Conservation (phyloP, 2,797 vertebrate genomes). For the Myotis findleyi region DNA sequence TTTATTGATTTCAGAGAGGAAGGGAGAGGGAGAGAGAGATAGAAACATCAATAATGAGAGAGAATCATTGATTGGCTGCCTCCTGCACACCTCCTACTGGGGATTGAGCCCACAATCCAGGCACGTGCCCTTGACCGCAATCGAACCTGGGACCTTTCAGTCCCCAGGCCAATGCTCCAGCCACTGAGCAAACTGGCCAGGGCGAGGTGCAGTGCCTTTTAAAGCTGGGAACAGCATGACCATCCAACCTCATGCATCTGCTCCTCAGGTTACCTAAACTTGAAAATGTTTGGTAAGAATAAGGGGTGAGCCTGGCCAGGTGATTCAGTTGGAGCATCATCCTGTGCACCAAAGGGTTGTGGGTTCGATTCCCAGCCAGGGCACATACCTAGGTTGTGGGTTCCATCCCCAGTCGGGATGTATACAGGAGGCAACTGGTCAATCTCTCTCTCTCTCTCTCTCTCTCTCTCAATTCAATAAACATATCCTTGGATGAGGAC, state of each 20-base stretch:
- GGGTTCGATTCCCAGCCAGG: not conserved
- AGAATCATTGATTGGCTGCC: too few species aligned
- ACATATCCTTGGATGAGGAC: not conserved
- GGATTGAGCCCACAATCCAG: too few species aligned
- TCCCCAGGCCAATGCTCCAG: too few species aligned
- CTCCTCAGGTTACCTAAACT: not conserved
- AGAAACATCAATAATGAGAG: too few species aligned
- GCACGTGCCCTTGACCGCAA: too few species aligned
- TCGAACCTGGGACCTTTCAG: too few species aligned
- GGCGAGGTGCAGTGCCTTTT: not conserved
- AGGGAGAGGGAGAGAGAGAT: too few species aligned
- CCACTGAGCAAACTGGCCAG: too few species aligned
- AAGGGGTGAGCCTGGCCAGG: not conserved
- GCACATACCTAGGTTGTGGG: not conserved
- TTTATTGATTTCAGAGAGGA: too few species aligned
- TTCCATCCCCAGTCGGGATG: not conserved
- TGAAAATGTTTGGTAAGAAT: not conserved
- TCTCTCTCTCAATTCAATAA: not conserved
- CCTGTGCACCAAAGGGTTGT: not conserved
- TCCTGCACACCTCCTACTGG: too few species aligned
- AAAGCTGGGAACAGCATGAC: not conserved
- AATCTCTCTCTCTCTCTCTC: not conserved
- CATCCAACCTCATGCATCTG: not conserved
- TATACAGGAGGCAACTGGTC: not conserved
- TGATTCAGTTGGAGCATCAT: not conserved